Percentiles rank a stretch among this genome's conserved stretches.
phyloP scores from a whole-genome alignment of 2,113 vertebrate species.

The Microcebus lehilahytsara region DNA sequence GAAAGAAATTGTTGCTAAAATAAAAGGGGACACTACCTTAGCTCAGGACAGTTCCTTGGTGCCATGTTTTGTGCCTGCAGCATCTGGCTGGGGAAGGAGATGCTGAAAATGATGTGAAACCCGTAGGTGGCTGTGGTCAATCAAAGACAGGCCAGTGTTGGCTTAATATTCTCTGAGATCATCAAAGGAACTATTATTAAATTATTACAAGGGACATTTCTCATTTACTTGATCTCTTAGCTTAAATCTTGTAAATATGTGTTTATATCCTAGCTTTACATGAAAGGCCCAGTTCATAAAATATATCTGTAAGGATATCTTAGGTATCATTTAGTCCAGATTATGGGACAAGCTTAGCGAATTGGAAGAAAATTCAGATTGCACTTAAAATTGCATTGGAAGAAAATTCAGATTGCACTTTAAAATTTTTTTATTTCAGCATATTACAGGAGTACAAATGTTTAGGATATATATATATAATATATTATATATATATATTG shows the following conservation, averaged over 20 bases:
- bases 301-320: background rate
- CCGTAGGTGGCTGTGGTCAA: background rate
- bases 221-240: background rate
- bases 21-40: background rate
- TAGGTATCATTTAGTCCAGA: background rate
- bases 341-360: background rate
- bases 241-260: slow-evolving; percentile 8
- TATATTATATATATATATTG: too few relatives aligned
- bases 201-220: background rate
- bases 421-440: too few relatives aligned
- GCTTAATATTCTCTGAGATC: background rate
- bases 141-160: background rate
- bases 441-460: too few relatives aligned
- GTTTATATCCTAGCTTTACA: background rate
- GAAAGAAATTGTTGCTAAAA: slow-evolving; percentile 27
- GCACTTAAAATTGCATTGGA: too few relatives aligned
- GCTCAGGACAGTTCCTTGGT: background rate
- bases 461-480: too few relatives aligned
- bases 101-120: background rate
- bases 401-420: too few relatives aligned
- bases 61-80: background rate
- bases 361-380: slow-evolving; percentile 15
- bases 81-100: background rate
- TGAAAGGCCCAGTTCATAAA: background rate
- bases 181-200: slow-evolving; percentile 1